Base-by-base conservation (phyloP, 2,113 vertebrate species). In the Chionomys nivalis region DNA sequence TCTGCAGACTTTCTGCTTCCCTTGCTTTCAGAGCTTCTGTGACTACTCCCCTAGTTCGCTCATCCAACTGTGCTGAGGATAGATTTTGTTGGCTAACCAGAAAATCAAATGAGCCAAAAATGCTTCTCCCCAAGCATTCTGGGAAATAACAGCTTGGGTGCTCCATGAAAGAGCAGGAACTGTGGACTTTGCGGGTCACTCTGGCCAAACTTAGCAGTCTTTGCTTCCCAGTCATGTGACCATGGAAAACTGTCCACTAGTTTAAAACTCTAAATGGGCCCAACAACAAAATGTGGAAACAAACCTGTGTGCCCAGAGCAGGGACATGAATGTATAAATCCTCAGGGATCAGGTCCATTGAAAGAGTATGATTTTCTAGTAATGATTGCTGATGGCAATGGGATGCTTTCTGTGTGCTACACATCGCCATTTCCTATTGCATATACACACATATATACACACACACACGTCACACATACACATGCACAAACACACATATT, bases 381-480 rank as follows among this genome's bases (percentile, higher is more conserved):
- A 31, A 28, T 26, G 28, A 28, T 9, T 0, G 0, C 33, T n/a
- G 4, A 2, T n/a, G 16, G 36, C 26, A 5, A 78, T 28, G 0
- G n/a, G 77, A 70, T 21, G 28, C 12, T 5, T 85, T 4, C n/a
- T 44, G 1, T 61, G 23, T 17, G 13, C 58, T 31, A 58, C 23
- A 33, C 39, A 2, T n/a, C 24, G 2, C 44, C 42, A 17, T 36
- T 36, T 16, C 58, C 16, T 26, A 42, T 17, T 24, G 73, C 13
- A 88, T 8, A 72, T 24, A 42, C 7, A 42, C 16, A 21, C 9
- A 47, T 1, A 88, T 4, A 72, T 24, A 44, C 7, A 88, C 7
- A 72, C 36, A 44, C 7, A 42, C 9, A 21, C 17, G 33, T 5
- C 42, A 87, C 28, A 47, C 6, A 66, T 3, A 10, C 9, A 66